Conservation (phyloP, 1,140 invertebrate genomes). For the Drosophila dunni region DNA sequence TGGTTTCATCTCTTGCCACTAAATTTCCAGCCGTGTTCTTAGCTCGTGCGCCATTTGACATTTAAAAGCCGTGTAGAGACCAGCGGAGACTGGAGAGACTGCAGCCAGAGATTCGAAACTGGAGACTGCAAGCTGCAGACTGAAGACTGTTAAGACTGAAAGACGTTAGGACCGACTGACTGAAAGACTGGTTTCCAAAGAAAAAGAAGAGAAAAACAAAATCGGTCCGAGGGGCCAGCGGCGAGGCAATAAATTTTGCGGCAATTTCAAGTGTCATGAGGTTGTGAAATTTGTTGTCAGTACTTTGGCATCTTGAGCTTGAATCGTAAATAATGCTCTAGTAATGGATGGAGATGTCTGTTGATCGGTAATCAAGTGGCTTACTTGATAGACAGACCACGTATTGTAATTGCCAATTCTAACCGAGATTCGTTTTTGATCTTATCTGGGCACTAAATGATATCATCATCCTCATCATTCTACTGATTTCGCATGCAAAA, state of each 20-base stretch:
- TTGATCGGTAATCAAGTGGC: conserved; percentile 40
- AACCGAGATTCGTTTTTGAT: conserved; percentile 27
- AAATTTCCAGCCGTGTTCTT: conserved; percentile 53
- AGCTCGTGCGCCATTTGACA: conserved; percentile 73
- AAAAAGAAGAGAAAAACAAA: no score
- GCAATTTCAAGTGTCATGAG: conserved; percentile 59
- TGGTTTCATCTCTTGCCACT: conserved; percentile 25
- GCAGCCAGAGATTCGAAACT: background rate
- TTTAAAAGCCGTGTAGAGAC: conserved; percentile 40
- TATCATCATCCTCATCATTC: conserved; percentile 15
- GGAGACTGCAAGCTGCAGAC: conserved; percentile 17
- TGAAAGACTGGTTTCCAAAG: conserved; percentile 54
- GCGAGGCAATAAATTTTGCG: conserved; percentile 72
- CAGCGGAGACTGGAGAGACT: conserved; percentile 13
- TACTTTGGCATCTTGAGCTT: conserved; percentile 72
- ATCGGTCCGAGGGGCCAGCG: conserved; percentile 13
- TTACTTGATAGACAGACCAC: conserved; percentile 74
- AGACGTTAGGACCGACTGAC: background rate
- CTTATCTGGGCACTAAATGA: conserved; percentile 13
- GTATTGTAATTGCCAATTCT: conserved; percentile 56
- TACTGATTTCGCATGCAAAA: conserved; percentile 30
- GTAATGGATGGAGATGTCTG: conserved; percentile 55
- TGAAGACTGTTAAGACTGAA: conserved; percentile 2
- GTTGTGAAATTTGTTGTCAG: conserved; percentile 77
- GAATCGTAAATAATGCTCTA: conserved; percentile 79